These are phyloP conservation scores for Callopanchax toddi DNA, from an alignment of 2,113 vertebrate species.

Conservation along the genomic window DNA sequence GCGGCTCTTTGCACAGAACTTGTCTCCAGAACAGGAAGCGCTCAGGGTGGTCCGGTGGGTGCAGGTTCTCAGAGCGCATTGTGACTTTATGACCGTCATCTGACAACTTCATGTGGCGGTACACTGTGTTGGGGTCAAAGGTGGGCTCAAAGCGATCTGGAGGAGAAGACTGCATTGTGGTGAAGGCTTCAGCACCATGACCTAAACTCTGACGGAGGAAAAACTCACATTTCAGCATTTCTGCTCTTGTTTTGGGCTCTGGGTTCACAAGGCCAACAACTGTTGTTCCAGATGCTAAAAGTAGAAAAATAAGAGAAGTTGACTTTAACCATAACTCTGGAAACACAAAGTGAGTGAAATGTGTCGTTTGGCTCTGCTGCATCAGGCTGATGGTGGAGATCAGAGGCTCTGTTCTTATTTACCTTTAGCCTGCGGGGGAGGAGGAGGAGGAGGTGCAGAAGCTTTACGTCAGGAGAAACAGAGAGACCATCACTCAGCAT, in stretches of 20 bases:
- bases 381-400: too few relatives aligned
- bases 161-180: constrained; percentile 1
- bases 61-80: constrained; percentile 67
- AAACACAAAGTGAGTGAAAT: too few relatives aligned
- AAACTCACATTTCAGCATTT: constrained; percentile 80
- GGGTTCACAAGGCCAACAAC: constrained; percentile 23
- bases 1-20: constrained; percentile 74
- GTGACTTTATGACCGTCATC: constrained; percentile 68
- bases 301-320: accelerated
- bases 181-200: neutral
- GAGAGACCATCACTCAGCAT: neutral
- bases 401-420: too few relatives aligned
- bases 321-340: too few relatives aligned
- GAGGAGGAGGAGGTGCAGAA: constrained; percentile 45
- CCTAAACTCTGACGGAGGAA: neutral
- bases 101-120: constrained; percentile 73
- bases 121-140: constrained; percentile 74
- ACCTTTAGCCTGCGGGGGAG: constrained; percentile 37
- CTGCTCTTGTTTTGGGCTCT: constrained; percentile 74
- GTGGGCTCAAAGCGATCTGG: constrained; percentile 76
- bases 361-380: too few relatives aligned
- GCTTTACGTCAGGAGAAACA: constrained; percentile 31
- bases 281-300: neutral
- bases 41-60: constrained; percentile 69
- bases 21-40: constrained; percentile 82